phyloP scores from a whole-genome alignment of 2,888 invertebrate genomes.

The Lasioglossum villosulum region DNA sequence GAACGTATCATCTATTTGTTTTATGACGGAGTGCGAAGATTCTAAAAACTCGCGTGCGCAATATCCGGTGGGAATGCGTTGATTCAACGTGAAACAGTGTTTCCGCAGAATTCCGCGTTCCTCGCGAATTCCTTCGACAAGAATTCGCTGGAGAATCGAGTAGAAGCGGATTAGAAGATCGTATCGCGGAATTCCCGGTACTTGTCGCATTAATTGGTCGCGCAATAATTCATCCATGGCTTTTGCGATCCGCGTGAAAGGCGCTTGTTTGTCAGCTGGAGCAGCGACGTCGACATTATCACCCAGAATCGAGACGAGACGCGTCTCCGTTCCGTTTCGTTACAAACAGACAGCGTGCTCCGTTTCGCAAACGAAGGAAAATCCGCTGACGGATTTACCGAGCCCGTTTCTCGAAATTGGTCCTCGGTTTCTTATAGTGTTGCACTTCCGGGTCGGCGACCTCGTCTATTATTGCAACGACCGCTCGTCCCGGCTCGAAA shows the following conservation, averaged over 20 bases:
- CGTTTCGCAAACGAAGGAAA: background rate
- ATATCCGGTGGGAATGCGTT: background rate
- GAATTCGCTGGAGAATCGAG: background rate
- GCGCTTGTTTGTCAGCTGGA: background rate
- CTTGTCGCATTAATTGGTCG: conserved; percentile 34
- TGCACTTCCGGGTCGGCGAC: conserved; percentile 13
- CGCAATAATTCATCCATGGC: conserved; percentile 19
- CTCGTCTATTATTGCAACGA: conserved; percentile 21
- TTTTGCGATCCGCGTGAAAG: conserved; percentile 5
- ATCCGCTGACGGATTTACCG: background rate
- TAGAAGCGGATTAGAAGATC: background rate
- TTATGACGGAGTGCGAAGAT: background rate
- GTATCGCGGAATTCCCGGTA: conserved; percentile 24
- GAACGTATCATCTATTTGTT: background rate
- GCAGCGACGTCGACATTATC: background rate
- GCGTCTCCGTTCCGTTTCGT: background rate
- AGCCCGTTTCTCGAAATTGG: background rate
- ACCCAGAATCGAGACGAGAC: background rate
- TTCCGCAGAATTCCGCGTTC: conserved; percentile 10
- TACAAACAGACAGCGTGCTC: background rate
- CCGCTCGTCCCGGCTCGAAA: conserved; percentile 1
- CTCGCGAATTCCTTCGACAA: conserved; percentile 19
- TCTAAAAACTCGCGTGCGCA: background rate
- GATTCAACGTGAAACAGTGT: conserved; percentile 1
- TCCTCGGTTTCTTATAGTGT: background rate